phyloP scores from a whole-genome alignment of 2,797 vertebrate species.

The Tenualosa ilisha region DNA sequence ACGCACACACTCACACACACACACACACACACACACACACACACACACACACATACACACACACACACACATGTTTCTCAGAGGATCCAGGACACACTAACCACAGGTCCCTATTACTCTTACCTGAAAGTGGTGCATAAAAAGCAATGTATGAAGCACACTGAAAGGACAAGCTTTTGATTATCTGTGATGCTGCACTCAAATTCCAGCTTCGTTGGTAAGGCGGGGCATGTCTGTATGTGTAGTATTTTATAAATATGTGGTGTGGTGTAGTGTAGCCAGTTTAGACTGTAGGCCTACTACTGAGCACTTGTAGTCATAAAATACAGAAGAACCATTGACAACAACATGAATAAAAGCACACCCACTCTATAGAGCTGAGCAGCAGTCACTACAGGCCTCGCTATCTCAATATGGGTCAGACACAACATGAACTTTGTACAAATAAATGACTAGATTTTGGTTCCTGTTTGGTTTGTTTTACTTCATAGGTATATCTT shows the following conservation, averaged over 20 bases:
- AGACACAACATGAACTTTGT: not conserved
- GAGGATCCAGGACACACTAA: conserved; percentile 33
- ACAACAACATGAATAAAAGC: not conserved
- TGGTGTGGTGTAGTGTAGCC: not conserved
- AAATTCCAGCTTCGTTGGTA: no score
- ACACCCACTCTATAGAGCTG: not conserved
- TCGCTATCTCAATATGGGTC: not conserved
- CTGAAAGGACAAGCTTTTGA: not conserved
- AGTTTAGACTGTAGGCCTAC: not conserved
- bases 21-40: conserved; percentile 42
- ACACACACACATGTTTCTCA: conserved; percentile 36
- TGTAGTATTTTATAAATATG: not conserved
- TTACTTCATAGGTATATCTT: not conserved
- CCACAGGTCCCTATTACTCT: not conserved
- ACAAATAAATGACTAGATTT: not conserved
- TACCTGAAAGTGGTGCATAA: not conserved
- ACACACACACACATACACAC: conserved; percentile 22
- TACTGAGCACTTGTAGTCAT: not conserved
- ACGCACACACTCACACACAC: conserved; percentile 32
- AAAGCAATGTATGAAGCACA: not conserved
- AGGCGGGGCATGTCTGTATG: not conserved
- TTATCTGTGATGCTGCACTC: not conserved
- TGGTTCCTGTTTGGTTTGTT: not conserved
- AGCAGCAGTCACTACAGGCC: no score
- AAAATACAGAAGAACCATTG: not conserved